Percentiles rank a stretch among this genome's conserved stretches.
Evolutionary conservation across 1,140 invertebrate genomes (phyloP).

Genomic region (Melitaea cinxia): DNA sequence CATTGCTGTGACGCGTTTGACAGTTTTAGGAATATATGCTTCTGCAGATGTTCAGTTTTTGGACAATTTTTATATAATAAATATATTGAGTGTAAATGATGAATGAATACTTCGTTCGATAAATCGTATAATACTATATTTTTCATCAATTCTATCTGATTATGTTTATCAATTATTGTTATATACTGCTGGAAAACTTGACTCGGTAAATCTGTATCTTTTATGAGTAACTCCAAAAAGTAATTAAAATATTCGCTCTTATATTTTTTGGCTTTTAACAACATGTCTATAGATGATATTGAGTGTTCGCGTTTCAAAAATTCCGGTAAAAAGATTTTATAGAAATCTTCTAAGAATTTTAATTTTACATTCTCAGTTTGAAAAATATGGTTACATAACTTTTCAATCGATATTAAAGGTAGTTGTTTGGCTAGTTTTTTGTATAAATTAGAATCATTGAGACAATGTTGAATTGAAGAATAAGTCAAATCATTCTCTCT

Average conservation of each 20-base stretch:
- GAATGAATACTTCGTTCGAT: constrained; percentile 39
- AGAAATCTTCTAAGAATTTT: constrained; percentile 41
- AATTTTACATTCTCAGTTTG: constrained; percentile 27
- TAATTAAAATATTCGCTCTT: constrained; percentile 35
- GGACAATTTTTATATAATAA: constrained; percentile 48
- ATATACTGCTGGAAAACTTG: constrained; percentile 50
- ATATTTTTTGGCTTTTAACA: constrained; percentile 41
- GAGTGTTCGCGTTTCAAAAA: constrained; percentile 47
- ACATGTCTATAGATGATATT: constrained; percentile 42
- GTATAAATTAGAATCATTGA: constrained; percentile 28
- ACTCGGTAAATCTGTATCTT: constrained; percentile 39
- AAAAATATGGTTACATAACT: constrained; percentile 42
- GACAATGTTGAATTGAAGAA: constrained; percentile 33
- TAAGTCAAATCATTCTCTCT: too few relatives aligned
- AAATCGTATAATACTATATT: constrained; percentile 39
- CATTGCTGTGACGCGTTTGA: constrained; percentile 30
- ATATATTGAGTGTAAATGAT: constrained; percentile 49
- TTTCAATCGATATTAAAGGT: constrained; percentile 34
- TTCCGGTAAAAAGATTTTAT: constrained; percentile 39
- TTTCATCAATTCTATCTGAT: constrained; percentile 40
- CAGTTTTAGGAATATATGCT: constrained; percentile 42
- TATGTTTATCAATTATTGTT: constrained; percentile 32
- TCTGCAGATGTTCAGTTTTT: constrained; percentile 47
- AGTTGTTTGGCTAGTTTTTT: constrained; percentile 33
- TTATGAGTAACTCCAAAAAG: constrained; percentile 43